Conservation (phyloP, 2,113 vertebrate species). For the Dipodomys stephensi region DNA sequence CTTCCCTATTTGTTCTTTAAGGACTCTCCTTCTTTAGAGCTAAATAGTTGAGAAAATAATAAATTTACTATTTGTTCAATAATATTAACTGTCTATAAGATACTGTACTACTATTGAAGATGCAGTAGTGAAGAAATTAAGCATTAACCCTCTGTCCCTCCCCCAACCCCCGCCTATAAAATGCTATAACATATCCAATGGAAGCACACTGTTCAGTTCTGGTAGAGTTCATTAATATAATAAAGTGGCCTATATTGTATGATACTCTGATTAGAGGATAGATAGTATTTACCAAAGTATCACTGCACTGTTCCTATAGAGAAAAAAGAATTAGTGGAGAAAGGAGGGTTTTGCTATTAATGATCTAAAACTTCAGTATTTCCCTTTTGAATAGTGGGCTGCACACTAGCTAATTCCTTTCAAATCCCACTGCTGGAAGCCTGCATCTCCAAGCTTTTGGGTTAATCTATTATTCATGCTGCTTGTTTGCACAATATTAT, state of each 20-base stretch:
- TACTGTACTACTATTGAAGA: neutral
- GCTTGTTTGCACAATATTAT: constrained; percentile 58
- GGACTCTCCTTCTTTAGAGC: neutral
- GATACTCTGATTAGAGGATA: neutral
- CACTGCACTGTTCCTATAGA: neutral
- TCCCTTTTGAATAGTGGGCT: neutral
- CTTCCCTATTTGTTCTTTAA: neutral
- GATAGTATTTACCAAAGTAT: neutral
- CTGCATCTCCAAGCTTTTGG: constrained; percentile 28
- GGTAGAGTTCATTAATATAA: neutral
- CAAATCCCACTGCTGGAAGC: constrained; percentile 31
- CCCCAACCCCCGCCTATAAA: no score
- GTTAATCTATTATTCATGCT: constrained; percentile 64
- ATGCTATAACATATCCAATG: neutral
- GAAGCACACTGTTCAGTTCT: neutral
- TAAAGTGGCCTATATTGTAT: neutral
- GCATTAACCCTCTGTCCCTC: neutral
- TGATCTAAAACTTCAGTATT: neutral
- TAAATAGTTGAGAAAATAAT: neutral
- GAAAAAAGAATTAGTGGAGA: constrained; percentile 1
- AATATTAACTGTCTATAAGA: neutral
- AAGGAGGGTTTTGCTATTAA: neutral
- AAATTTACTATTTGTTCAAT: neutral
- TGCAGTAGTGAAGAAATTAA: neutral
- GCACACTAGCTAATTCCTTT: constrained; percentile 7